These are phyloP conservation scores for Byasa hedistus DNA, from an alignment of 2,888 invertebrate genomes.

Conservation along the genomic window DNA sequence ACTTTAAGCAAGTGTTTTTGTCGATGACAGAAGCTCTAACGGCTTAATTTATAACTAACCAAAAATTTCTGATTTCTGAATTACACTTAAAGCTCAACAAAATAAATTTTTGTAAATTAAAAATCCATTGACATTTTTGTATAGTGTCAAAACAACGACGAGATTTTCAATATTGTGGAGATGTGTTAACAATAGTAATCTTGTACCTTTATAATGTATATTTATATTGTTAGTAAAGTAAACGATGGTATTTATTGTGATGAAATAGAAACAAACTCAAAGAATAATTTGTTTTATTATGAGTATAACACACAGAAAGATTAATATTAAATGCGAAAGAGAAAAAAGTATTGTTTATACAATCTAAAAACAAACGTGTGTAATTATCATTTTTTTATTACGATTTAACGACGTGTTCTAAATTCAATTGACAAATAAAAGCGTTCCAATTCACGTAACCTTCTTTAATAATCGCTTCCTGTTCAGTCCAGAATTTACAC, in stretches of 20 bases:
- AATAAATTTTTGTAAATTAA: neutral
- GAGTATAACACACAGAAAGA: slow-evolving; percentile 21
- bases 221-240: slow-evolving; percentile 33
- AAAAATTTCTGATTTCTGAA: too few species aligned
- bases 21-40: too few species aligned
- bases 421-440: slow-evolving; percentile 69
- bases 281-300: slow-evolving; percentile 32
- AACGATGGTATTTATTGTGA: slow-evolving; percentile 63
- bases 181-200: slow-evolving; percentile 72
- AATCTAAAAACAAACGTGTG: neutral
- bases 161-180: slow-evolving; percentile 64
- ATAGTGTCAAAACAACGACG: neutral
- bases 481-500: slow-evolving; percentile 67
- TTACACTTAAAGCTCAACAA: too few species aligned
- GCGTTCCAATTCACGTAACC: slow-evolving; percentile 73
- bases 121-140: neutral
- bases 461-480: slow-evolving; percentile 55
- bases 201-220: slow-evolving; percentile 36
- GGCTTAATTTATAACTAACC: too few species aligned
- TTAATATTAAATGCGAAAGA: neutral
- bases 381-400: slow-evolving; percentile 2
- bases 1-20: too few species aligned
- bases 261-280: slow-evolving; percentile 50
- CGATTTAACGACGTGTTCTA: slow-evolving; percentile 64
- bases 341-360: neutral